These are phyloP conservation scores for Gandaritis pyraliata DNA, from an alignment of 2,888 invertebrate genomes.

Conservation along the genomic window DNA sequence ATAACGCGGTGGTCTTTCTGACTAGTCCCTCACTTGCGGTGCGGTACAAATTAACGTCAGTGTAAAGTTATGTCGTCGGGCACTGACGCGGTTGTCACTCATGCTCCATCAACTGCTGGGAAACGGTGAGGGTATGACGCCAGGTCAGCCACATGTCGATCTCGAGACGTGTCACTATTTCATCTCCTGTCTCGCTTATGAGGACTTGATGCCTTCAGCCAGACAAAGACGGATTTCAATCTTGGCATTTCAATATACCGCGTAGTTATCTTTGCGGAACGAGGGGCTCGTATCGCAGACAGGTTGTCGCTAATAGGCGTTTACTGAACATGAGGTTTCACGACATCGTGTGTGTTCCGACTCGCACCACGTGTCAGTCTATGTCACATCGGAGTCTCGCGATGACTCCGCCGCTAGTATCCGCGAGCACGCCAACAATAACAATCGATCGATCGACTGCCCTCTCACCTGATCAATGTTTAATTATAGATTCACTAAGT, in stretches of 20 bases:
- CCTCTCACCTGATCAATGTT: slow-evolving; percentile 61
- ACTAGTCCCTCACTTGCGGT: slow-evolving; percentile 57
- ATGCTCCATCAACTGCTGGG: slow-evolving; percentile 84
- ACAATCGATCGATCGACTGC: slow-evolving; percentile 64
- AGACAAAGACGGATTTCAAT: slow-evolving; percentile 76
- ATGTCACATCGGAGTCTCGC: slow-evolving; percentile 61
- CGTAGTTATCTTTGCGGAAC: slow-evolving; percentile 72
- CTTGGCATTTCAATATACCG: slow-evolving; percentile 68
- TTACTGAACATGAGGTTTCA: slow-evolving; percentile 76
- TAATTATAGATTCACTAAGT: slow-evolving; percentile 75
- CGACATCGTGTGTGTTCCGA: slow-evolving; percentile 77
- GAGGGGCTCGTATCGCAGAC: slow-evolving; percentile 73
- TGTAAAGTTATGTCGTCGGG: slow-evolving; percentile 77
- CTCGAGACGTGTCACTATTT: slow-evolving; percentile 75
- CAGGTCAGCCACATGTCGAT: slow-evolving; percentile 80
- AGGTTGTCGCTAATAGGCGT: slow-evolving; percentile 83
- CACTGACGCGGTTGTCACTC: slow-evolving; percentile 76
- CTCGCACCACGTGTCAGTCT: slow-evolving; percentile 71
- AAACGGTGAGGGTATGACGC: slow-evolving; percentile 77
- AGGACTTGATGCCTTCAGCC: slow-evolving; percentile 64
- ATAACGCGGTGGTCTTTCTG: slow-evolving; percentile 68
- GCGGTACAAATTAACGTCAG: slow-evolving; percentile 77
- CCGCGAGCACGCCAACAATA: slow-evolving; percentile 70
- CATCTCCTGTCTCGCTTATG: slow-evolving; percentile 75
- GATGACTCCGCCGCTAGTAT: slow-evolving; percentile 65